A percentile compares a stretch with the other conserved stretches of the same genome.
phyloP scores from a whole-genome alignment of 37 sponge, comb jelly and placozoan species.

The Theonella swinhoei region DNA sequence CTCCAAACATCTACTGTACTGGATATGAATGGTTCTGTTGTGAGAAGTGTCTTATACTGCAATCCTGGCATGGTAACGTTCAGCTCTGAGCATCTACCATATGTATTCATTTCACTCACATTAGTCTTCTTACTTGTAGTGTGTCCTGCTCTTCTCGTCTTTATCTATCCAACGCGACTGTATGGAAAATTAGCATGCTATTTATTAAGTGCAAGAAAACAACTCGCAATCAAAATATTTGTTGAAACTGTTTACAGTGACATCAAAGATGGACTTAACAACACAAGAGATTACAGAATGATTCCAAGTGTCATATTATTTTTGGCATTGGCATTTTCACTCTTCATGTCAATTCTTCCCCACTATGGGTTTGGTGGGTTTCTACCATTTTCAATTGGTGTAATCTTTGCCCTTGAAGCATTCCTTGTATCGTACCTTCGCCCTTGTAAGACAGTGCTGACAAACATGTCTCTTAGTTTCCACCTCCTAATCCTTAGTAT shows the following conservation, averaged over 20 bases:
- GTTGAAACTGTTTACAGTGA: slow-evolving; percentile 20
- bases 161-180: slow-evolving; percentile 10
- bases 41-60: slow-evolving; percentile 1
- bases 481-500: not conserved
- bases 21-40: not conserved
- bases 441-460: not conserved
- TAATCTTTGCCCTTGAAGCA: not conserved
- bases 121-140: slow-evolving; percentile 7
- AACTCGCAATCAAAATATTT: not conserved
- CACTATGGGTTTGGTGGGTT: not conserved
- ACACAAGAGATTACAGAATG: slow-evolving; percentile 1
- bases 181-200: not conserved
- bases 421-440: not conserved
- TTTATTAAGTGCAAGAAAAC: not conserved
- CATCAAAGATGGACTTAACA: slow-evolving; percentile 12
- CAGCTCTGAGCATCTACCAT: not conserved
- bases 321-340: not conserved
- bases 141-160: not conserved
- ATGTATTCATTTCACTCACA: not conserved
- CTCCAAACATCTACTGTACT: slow-evolving; percentile 1
- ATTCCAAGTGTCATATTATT: not conserved
- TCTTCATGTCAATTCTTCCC: not conserved
- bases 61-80: not conserved
- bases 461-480: not conserved
- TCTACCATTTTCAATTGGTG: not conserved